Evolutionary conservation across 2,797 vertebrate genomes (phyloP).

Genomic region (Prionace glauca): DNA sequence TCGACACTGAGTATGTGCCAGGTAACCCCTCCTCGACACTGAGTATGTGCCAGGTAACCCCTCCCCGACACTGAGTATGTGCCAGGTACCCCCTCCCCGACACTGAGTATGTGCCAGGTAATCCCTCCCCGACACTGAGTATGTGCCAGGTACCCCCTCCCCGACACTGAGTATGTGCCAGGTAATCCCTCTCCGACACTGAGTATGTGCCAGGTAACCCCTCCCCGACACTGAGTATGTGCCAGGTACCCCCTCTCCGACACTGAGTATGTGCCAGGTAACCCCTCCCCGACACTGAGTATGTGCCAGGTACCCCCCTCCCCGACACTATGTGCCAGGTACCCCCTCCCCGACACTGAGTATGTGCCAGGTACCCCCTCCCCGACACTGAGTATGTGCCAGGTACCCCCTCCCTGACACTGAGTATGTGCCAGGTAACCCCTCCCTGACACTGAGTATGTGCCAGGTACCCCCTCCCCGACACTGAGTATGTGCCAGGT

Average conservation of each 20-base stretch:
- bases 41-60: neutral
- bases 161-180: too few relatives aligned
- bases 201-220: neutral
- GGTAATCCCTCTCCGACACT: too few relatives aligned
- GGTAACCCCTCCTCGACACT: neutral
- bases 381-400: too few relatives aligned
- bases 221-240: neutral
- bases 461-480: too few relatives aligned
- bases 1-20: neutral
- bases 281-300: neutral
- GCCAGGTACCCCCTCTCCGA: neutral
- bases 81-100: neutral
- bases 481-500: too few relatives aligned
- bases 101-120: too few relatives aligned
- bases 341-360: neutral
- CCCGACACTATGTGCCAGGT: neutral
- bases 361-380: neutral
- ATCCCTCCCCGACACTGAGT: too few relatives aligned
- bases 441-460: too few relatives aligned
- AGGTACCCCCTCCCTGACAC: too few relatives aligned
- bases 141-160: too few relatives aligned
- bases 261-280: neutral
- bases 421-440: too few relatives aligned
- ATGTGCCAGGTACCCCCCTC: too few relatives aligned
- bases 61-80: neutral